Base-by-base conservation (phyloP, 2,797 vertebrate species). In the Sorex maritimensis region DNA sequence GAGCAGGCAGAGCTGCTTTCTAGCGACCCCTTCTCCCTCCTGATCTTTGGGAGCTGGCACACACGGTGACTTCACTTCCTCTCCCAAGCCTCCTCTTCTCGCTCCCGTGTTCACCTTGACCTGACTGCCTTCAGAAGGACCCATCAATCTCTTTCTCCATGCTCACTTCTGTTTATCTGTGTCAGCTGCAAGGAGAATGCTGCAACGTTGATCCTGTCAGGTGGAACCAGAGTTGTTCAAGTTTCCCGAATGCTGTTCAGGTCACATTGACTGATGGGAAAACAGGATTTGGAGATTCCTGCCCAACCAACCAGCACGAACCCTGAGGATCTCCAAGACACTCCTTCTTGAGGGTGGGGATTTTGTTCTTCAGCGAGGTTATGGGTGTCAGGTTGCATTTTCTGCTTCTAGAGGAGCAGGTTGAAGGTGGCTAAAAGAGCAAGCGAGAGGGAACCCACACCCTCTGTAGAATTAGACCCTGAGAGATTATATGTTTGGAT, bases 131-230 rank as follows among this genome's bases (percentile, higher is more conserved):
- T 67, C 15, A 28, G 24, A 14, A 28, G 73, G 87, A 28, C 81
- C 13, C 10, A 0, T 73, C 92, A 28, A 26, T 81, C 90, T 73
- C 87, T 72, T 90, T 86, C 28, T 72, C 15, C 30, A 34, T 4
- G 7, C 58, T 75, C 49, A 28, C 11, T 90, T 92, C 69, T 55
- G 17, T 87, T 90, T 68, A 67, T 87, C 15, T 77, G 46, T 68
- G 24, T 61, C 41, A 74, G 23, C 26, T 92, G 21, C 0, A 44
- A 80, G 38, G 19, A 87, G 55, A 93, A 71, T 49, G 88, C 49
- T 86, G 65, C 17, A 7, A 78, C 1, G 5, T 55, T 77, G 84
- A 78, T 68, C 24, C 8, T 77, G 38, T 68, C 87, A 77, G 10
- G 58, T 49, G 46, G 44, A 81, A 88, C 75, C 49, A 72, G 5